Percentiles rank a stretch among this genome's conserved stretches.
Evolutionary conservation across 2,113 vertebrate species (phyloP).

Genomic region (Pangasianodon hypophthalmus): DNA sequence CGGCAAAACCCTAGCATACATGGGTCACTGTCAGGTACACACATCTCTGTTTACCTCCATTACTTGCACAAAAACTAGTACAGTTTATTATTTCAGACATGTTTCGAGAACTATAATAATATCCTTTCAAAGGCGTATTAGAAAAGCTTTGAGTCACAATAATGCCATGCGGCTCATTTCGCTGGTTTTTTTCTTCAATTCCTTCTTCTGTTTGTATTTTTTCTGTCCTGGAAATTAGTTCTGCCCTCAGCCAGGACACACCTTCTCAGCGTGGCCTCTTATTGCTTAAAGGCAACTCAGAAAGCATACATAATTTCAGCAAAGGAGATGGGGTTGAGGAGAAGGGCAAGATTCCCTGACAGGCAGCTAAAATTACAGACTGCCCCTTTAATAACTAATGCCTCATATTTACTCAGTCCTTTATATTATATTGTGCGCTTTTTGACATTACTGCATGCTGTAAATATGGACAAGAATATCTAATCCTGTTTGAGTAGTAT

Average conservation of each 20-base stretch:
- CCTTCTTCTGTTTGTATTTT: not conserved
- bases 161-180: not conserved
- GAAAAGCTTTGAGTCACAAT: not conserved
- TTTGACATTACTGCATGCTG: not conserved
- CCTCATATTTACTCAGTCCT: not conserved
- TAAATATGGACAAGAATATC: not conserved
- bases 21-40: slow-evolving; percentile 90
- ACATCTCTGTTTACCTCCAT: not conserved
- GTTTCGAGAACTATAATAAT: not conserved
- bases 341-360: not conserved
- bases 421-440: not conserved
- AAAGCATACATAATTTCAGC: not conserved
- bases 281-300: not conserved
- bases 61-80: not conserved
- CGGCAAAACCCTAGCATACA: slow-evolving; percentile 88
- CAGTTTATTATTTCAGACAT: not conserved
- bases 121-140: not conserved
- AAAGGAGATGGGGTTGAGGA: not conserved
- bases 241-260: not conserved
- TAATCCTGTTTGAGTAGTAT: not conserved
- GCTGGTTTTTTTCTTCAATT: not conserved
- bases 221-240: no score
- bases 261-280: not conserved
- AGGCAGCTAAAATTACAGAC: not conserved
- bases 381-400: slow-evolving; percentile 4